A percentile compares a stretch with the other conserved stretches of the same genome.
These are phyloP conservation scores for Willowsia nigromaculata DNA, from an alignment of 2,888 invertebrate species.

Conservation along the genomic window DNA sequence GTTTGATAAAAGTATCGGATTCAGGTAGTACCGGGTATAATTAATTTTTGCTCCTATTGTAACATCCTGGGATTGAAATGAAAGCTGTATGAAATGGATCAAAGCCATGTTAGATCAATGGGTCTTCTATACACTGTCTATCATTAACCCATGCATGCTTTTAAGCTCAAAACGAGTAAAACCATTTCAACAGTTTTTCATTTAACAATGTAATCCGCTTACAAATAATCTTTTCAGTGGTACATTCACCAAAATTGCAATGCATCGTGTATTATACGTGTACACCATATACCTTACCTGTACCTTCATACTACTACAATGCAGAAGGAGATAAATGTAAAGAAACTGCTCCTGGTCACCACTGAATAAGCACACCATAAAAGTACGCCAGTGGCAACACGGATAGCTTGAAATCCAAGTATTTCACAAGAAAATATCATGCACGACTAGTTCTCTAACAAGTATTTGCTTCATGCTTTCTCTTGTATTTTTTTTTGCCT, in stretches of 20 bases:
- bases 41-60: not conserved
- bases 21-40: not conserved
- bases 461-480: not conserved
- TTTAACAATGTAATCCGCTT: not conserved
- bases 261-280: not conserved
- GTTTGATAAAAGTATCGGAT: not conserved
- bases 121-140: no score
- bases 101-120: not conserved
- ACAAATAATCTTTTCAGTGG: not conserved
- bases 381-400: not conserved
- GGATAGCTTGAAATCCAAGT: not conserved
- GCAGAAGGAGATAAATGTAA: not conserved
- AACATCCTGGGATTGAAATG: not conserved
- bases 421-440: constrained; percentile 15
- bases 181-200: not conserved
- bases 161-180: not conserved
- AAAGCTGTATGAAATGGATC: not conserved
- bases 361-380: not conserved
- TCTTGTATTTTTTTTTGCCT: not conserved
- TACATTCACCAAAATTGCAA: not conserved
- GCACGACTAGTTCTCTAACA: not conserved
- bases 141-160: not conserved
- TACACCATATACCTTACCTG: not conserved
- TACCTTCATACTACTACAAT: not conserved
- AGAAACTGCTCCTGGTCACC: not conserved